phyloP scores from a whole-genome alignment of 2,888 invertebrate genomes.

The Zele albiditarsus region DNA sequence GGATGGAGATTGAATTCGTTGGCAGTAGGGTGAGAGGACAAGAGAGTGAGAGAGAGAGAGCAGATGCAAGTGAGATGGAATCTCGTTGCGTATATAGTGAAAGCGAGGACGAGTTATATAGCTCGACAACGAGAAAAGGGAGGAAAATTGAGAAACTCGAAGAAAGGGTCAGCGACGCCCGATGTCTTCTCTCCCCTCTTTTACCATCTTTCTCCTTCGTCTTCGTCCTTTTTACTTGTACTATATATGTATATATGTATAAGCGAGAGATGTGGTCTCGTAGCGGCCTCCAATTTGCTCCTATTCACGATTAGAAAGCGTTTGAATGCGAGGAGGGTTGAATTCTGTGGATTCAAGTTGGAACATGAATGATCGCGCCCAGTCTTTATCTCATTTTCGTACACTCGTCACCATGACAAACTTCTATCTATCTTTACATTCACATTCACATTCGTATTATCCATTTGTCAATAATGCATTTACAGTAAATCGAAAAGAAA shows the following conservation, averaged over 20 bases:
- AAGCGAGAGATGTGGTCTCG: constrained; percentile 40
- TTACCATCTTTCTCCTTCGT: not conserved
- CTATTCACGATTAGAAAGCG: constrained; percentile 57
- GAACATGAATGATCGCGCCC: not conserved
- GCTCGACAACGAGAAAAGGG: constrained; percentile 39
- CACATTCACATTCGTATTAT: constrained; percentile 20
- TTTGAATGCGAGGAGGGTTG: constrained; percentile 42
- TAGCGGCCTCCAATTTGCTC: constrained; percentile 53
- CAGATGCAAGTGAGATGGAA: constrained; percentile 23
- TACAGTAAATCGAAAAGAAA: not conserved
- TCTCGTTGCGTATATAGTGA: not conserved
- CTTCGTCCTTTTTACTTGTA: constrained; percentile 5
- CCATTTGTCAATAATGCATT: constrained; percentile 28
- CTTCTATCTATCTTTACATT: not conserved
- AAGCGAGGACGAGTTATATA: constrained; percentile 17
- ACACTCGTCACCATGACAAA: constrained; percentile 12
- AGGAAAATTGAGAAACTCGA: constrained; percentile 42
- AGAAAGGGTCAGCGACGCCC: constrained; percentile 48
- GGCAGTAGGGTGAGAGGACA: constrained; percentile 36
- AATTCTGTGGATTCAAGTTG: constrained; percentile 40
- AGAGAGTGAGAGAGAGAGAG: constrained; percentile 9
- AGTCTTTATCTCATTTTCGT: constrained; percentile 19
- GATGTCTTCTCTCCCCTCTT: constrained; percentile 31
- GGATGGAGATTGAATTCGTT: constrained; percentile 57
- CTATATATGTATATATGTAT: not conserved